Base-by-base conservation (phyloP, 2,113 vertebrate genomes). In the Eulemur macaco region DNA sequence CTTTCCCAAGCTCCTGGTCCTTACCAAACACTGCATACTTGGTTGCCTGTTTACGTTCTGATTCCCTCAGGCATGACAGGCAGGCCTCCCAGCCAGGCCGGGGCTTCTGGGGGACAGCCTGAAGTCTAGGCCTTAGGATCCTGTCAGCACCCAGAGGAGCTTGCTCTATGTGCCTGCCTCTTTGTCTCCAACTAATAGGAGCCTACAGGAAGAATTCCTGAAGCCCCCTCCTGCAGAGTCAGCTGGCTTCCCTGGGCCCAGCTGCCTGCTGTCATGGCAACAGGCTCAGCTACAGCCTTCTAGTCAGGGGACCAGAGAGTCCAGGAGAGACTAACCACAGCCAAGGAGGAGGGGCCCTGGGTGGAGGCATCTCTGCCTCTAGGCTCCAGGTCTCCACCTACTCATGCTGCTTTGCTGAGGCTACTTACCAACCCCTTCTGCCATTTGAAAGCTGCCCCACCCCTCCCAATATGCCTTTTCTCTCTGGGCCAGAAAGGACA, bases 241-340 rank as follows among this genome's bases (percentile, higher is more conserved):
- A 96, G 97, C 97, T 91, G 93, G 92, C 89, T 93, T 93, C 94
- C 86, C 93, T 58, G 68, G 91, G 80, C 95, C 92, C 95, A 94
- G 97, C 96, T 97, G 96, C 88, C 86, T 88, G 95, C 52, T 78
- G 82, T 86, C 97, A 98, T 97, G 90, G 96, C 86, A 97, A 98
- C 98, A 96, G 89, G 92, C 68, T 97, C 74, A 13, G 17, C 47
- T 85, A 90, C 25, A 96, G 96, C 71, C 78, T 97, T 91, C 73
- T 20, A 97, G 97, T 69, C 73, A 60, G 25, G 73, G 86, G 88
- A 94, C 88, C 88, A 74, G 42, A 83, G 50, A 97, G 66, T 77
- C 76, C 31, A 88, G 66, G 68, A 58, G 60, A 82, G 73, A 81
- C 54, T 58, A 76, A 77, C n/a, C 83, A 90, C 50, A 98, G 47